Evolutionary conservation across 2,888 invertebrate species (phyloP).

Genomic region (Mesorhabditis sp.): DNA sequence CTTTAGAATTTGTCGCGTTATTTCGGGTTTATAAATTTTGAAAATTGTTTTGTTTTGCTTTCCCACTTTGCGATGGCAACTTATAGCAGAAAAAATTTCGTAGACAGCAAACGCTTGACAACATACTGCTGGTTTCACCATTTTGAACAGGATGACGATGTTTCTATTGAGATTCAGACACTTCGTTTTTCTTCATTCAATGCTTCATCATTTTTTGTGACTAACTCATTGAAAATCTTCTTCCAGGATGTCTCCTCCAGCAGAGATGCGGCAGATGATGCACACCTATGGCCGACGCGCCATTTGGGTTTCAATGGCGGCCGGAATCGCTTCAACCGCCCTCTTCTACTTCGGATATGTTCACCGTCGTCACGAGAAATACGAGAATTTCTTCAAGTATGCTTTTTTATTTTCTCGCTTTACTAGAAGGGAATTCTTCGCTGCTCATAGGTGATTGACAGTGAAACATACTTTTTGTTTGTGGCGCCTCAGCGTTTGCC

Average conservation of each 20-base stretch:
- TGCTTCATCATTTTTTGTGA: too few relatives aligned
- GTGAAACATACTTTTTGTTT: too few relatives aligned
- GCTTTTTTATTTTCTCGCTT: constrained; percentile 11
- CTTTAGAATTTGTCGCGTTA: too few relatives aligned
- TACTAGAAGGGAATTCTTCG: background rate
- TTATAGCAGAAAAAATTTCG: too few relatives aligned
- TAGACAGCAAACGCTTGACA: too few relatives aligned
- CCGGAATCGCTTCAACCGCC: constrained; percentile 35
- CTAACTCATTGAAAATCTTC: background rate
- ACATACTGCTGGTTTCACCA: too few relatives aligned
- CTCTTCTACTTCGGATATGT: constrained; percentile 49
- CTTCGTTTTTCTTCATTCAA: too few relatives aligned
- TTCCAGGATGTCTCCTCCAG: constrained; percentile 41
- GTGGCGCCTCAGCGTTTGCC: background rate
- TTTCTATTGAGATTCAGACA: too few relatives aligned
- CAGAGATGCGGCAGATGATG: constrained; percentile 47
- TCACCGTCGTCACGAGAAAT: constrained; percentile 46
- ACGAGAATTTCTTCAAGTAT: constrained; percentile 50
- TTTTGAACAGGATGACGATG: too few relatives aligned
- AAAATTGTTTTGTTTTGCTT: too few relatives aligned
- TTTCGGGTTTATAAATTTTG: too few relatives aligned
- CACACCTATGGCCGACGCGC: constrained; percentile 43
- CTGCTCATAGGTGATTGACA: background rate
- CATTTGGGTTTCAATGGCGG: constrained; percentile 34
- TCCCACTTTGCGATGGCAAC: too few relatives aligned